Percentiles rank a stretch among this genome's conserved stretches.
phyloP scores from a whole-genome alignment of 2,888 invertebrate species.

The Pedicia rivosa region DNA sequence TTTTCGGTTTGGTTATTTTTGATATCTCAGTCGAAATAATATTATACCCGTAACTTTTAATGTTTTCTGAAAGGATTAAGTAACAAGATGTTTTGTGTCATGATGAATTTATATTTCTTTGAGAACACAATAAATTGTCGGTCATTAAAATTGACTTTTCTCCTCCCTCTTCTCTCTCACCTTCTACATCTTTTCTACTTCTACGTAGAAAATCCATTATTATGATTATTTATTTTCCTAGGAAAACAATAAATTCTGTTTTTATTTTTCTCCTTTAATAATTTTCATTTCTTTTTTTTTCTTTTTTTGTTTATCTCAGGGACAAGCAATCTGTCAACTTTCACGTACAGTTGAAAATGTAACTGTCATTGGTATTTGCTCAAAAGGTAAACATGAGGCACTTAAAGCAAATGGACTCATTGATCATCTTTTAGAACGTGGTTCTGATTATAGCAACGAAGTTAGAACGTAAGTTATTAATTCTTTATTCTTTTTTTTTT shows the following conservation, averaged over 20 bases:
- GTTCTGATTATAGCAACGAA: conserved; percentile 68
- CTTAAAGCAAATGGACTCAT: conserved; percentile 54
- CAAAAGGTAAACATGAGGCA: conserved; percentile 71
- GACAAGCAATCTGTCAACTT: conserved; percentile 70
- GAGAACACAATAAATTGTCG: too few species aligned
- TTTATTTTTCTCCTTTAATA: neutral
- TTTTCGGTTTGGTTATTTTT: too few species aligned
- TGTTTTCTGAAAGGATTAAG: too few species aligned
- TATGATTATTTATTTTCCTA: neutral
- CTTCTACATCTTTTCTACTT: neutral
- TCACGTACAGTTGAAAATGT: conserved; percentile 66
- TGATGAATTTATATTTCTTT: too few species aligned
- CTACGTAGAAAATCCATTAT: neutral
- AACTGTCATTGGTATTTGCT: conserved; percentile 71
- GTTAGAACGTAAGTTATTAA: conserved; percentile 54
- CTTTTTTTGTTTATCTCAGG: conserved; percentile 35
- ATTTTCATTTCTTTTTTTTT: conserved; percentile 1
- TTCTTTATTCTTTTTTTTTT: conserved; percentile 1
- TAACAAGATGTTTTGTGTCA: too few species aligned
- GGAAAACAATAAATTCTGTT: neutral
- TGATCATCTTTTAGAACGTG: conserved; percentile 64
- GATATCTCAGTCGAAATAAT: too few species aligned
- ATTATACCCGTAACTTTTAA: too few species aligned
- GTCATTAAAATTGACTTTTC: too few species aligned
- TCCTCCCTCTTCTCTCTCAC: neutral